phyloP scores from a whole-genome alignment of 2,797 vertebrate genomes.

The Salarias fasciatus region DNA sequence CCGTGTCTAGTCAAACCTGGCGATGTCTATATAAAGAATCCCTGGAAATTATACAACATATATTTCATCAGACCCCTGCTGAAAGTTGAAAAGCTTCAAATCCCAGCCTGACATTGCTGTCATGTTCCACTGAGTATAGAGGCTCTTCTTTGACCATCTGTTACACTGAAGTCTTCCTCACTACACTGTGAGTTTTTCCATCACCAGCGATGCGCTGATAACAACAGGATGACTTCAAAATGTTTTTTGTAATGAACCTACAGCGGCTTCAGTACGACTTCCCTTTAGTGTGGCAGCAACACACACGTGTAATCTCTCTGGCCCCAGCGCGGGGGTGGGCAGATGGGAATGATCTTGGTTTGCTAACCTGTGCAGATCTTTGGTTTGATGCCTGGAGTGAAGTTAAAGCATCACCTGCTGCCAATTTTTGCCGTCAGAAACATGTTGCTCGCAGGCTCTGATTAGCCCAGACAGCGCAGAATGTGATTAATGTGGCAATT shows the following conservation, averaged over 20 bases:
- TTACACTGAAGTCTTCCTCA: constrained; percentile 10
- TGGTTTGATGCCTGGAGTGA: constrained; percentile 39
- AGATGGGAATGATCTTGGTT: constrained; percentile 42
- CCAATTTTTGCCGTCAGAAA: constrained; percentile 58
- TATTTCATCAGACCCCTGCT: constrained; percentile 54
- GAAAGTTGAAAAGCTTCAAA: constrained; percentile 42
- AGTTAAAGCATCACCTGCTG: constrained; percentile 42
- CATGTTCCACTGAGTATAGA: constrained; percentile 35
- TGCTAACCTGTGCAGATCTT: constrained; percentile 37
- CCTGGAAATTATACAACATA: constrained; percentile 56
- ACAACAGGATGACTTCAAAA: background rate
- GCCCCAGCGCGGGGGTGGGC: constrained; percentile 17
- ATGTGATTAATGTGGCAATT: constrained; percentile 53
- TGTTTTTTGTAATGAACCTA: constrained; percentile 1
- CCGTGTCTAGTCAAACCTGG: constrained; percentile 46
- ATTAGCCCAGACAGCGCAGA: constrained; percentile 51
- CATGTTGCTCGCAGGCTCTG: constrained; percentile 39
- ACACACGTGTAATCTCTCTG: constrained; percentile 16
- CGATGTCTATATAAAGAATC: constrained; percentile 49
- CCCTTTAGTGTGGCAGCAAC: constrained; percentile 12
- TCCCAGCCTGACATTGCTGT: constrained; percentile 43
- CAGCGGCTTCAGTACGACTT: background rate
- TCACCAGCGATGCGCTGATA: constrained; percentile 3
- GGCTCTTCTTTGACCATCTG: constrained; percentile 36
- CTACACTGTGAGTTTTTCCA: constrained; percentile 10